Conservation (phyloP, 2,113 vertebrate genomes). For the Mungos mungo region DNA sequence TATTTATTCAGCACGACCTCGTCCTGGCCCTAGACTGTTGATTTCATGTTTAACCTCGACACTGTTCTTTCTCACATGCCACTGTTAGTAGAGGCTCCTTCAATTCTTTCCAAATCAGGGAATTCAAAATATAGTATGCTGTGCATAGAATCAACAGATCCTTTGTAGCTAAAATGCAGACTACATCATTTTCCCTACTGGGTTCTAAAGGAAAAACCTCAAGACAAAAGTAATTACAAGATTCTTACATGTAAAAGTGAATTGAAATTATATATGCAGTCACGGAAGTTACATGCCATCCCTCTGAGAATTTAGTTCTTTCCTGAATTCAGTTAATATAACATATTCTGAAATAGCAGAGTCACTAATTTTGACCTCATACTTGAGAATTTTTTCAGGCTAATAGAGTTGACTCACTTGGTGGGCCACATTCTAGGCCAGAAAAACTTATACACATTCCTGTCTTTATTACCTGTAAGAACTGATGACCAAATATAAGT, state of each 20-base stretch:
- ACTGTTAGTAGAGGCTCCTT: not conserved
- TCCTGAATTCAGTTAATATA: not conserved
- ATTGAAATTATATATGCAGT: not conserved
- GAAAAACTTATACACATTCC: not conserved
- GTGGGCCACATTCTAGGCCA: not conserved
- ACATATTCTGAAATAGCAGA: not conserved
- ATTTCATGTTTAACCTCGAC: not conserved
- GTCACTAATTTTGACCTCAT: not conserved
- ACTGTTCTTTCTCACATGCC: not conserved
- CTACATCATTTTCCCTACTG: not conserved
- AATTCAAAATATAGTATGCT: not conserved
- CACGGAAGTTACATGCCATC: not conserved
- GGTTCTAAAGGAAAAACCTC: not conserved
- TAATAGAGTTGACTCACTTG: constrained; percentile 12
- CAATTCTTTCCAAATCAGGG: not conserved
- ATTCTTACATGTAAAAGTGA: not conserved
- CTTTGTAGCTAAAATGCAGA: not conserved
- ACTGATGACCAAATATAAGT: not conserved
- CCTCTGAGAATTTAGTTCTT: not conserved
- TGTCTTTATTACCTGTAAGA: not conserved
- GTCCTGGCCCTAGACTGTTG: not conserved
- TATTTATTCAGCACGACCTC: not conserved
- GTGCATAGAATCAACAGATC: not conserved
- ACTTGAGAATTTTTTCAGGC: not conserved
- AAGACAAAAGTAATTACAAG: not conserved